Conservation (phyloP, 1,140 invertebrate species). For the Drosophila trapezifrons region DNA sequence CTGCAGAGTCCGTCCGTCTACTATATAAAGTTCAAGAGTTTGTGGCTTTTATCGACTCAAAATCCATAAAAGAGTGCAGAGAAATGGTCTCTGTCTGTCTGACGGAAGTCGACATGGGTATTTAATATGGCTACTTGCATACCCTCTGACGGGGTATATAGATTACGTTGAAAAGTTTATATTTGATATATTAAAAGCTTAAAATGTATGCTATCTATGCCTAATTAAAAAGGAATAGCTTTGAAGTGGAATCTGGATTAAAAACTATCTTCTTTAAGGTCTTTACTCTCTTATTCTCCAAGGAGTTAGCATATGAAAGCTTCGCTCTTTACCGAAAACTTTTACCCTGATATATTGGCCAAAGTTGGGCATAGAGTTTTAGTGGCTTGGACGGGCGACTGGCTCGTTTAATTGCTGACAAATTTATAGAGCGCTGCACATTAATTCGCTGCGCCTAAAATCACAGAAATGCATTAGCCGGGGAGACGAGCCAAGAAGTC, state of each 20-base stretch:
- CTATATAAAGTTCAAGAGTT: constrained; percentile 79
- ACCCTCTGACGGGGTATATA: neutral
- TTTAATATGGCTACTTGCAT: neutral
- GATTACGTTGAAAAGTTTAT: neutral
- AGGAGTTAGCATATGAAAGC: neutral
- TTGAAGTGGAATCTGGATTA: neutral
- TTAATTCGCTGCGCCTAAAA: constrained; percentile 80
- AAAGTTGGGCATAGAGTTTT: constrained; percentile 25
- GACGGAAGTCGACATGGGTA: neutral
- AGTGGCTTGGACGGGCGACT: constrained; percentile 37
- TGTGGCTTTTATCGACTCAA: constrained; percentile 66
- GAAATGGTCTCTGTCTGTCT: constrained; percentile 10
- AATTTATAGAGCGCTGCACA: constrained; percentile 83
- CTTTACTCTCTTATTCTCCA: neutral
- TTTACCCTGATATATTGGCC: constrained; percentile 12
- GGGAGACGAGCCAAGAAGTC: constrained; percentile 24
- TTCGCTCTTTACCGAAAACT: neutral
- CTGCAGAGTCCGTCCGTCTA: constrained; percentile 22
- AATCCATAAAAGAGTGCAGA: constrained; percentile 27
- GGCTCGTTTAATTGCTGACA: constrained; percentile 81
- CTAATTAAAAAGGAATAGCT: too few species aligned
- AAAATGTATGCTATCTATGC: neutral
- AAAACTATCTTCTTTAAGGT: neutral
- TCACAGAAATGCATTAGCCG: constrained; percentile 79
- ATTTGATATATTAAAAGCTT: neutral